A percentile compares a stretch with the other conserved stretches of the same genome.
These are phyloP conservation scores for Euspilapteryx auroguttella DNA, from an alignment of 2,888 invertebrate genomes.

Conservation along the genomic window DNA sequence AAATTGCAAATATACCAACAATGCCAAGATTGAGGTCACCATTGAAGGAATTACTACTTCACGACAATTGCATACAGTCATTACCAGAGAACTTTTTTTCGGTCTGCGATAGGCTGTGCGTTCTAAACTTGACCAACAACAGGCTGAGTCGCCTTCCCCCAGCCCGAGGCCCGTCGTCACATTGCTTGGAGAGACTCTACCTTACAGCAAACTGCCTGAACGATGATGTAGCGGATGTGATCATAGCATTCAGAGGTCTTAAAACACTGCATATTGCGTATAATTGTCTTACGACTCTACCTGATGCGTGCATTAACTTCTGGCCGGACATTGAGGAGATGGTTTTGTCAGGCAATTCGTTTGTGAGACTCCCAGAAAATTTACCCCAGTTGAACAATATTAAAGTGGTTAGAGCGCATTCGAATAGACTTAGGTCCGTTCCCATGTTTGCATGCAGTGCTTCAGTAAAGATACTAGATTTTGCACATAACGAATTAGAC, in stretches of 20 bases:
- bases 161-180: conserved; percentile 63
- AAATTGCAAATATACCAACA: conserved; percentile 71
- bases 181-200: conserved; percentile 67
- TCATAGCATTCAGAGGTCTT: conserved; percentile 66
- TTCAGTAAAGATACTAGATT: conserved; percentile 76
- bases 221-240: conserved; percentile 67
- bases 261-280: conserved; percentile 77
- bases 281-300: conserved; percentile 73
- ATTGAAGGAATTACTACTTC: conserved; percentile 71
- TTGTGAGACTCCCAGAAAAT: conserved; percentile 75
- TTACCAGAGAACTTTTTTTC: conserved; percentile 78
- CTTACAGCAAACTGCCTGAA: conserved; percentile 77
- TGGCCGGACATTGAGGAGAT: conserved; percentile 83
- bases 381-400: conserved; percentile 72
- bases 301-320: conserved; percentile 72
- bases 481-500: conserved; percentile 84
- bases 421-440: conserved; percentile 74
- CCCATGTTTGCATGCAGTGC: conserved; percentile 76
- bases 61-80: conserved; percentile 75
- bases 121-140: conserved; percentile 80
- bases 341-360: conserved; percentile 79
- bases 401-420: conserved; percentile 77
- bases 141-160: conserved; percentile 70
- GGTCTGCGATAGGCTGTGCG: conserved; percentile 64
- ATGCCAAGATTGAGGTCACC: conserved; percentile 67